phyloP scores from a whole-genome alignment of 2,113 vertebrate species.

The Xenopus laevis region DNA sequence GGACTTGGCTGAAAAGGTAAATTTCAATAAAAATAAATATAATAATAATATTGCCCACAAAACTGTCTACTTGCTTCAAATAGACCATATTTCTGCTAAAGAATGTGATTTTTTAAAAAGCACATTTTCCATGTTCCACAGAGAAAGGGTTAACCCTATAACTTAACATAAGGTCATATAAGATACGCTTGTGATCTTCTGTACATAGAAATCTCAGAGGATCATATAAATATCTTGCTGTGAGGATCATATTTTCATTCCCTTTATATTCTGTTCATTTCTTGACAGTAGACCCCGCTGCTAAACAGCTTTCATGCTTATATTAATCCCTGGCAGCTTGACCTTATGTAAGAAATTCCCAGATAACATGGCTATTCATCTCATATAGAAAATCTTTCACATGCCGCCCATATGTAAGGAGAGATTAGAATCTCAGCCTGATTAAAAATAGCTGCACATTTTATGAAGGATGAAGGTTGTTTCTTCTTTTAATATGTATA shows the following conservation, averaged over 20 bases:
- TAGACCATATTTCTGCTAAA: no score
- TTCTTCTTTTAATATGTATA: neutral
- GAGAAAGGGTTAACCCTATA: neutral
- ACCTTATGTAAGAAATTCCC: conserved; percentile 17
- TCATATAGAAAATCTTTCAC: conserved; percentile 6
- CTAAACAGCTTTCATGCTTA: conserved; percentile 22
- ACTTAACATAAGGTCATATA: conserved; percentile 19
- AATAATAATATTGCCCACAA: no score
- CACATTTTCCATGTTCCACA: no score
- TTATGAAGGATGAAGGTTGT: neutral
- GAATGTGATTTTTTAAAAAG: no score
- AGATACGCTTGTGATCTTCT: conserved; percentile 22
- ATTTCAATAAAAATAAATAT: no score
- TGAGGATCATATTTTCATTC: neutral
- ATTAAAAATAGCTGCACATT: conserved; percentile 17
- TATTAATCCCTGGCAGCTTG: conserved; percentile 9
- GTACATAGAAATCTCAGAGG: conserved; percentile 12
- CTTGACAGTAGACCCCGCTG: neutral
- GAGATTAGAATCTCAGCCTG: conserved; percentile 16
- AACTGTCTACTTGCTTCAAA: no score
- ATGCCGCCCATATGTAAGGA: conserved; percentile 32
- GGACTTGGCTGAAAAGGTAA: no score
- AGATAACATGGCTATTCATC: conserved; percentile 27
- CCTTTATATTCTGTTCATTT: conserved; percentile 16
- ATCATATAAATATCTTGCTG: conserved; percentile 21